Conservation (phyloP, 2,113 vertebrate species). For the Hyla sarda region DNA sequence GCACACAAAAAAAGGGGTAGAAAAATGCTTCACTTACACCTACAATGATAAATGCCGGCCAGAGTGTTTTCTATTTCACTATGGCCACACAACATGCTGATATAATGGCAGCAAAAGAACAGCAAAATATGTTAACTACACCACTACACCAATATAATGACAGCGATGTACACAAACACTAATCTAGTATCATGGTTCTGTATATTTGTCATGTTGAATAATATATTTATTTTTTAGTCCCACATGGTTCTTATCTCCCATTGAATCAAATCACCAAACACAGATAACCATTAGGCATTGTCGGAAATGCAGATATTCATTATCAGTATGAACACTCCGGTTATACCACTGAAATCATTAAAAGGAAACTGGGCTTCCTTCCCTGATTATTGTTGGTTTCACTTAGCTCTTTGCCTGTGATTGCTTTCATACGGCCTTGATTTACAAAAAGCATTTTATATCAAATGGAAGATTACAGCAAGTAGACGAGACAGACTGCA, state of each 20-base stretch:
- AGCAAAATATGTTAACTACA: too few relatives aligned
- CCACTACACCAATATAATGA: too few relatives aligned
- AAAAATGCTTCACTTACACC: too few relatives aligned
- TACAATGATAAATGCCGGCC: too few relatives aligned
- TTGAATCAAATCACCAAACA: slow-evolving; percentile 31
- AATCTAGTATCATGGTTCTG: neutral
- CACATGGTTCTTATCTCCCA: slow-evolving; percentile 1
- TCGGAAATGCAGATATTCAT: slow-evolving; percentile 21
- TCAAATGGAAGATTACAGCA: slow-evolving; percentile 86
- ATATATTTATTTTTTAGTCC: neutral
- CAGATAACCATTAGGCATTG: slow-evolving; percentile 28
- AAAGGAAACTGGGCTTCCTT: slow-evolving; percentile 61
- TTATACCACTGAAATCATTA: slow-evolving; percentile 54
- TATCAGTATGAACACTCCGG: slow-evolving; percentile 24
- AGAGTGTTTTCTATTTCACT: too few relatives aligned
- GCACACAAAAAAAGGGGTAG: too few relatives aligned
- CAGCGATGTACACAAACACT: neutral
- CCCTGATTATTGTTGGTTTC: slow-evolving; percentile 62
- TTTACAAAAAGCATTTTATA: slow-evolving; percentile 84
- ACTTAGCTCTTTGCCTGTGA: slow-evolving; percentile 77
- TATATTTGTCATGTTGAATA: neutral
- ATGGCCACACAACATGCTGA: too few relatives aligned
- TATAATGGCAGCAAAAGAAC: too few relatives aligned
- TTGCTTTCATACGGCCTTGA: slow-evolving; percentile 88
- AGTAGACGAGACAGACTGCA: slow-evolving; percentile 85